Evolutionary conservation across 2,797 vertebrate species (phyloP).

Genomic region (Amazonetta brasiliensis): DNA sequence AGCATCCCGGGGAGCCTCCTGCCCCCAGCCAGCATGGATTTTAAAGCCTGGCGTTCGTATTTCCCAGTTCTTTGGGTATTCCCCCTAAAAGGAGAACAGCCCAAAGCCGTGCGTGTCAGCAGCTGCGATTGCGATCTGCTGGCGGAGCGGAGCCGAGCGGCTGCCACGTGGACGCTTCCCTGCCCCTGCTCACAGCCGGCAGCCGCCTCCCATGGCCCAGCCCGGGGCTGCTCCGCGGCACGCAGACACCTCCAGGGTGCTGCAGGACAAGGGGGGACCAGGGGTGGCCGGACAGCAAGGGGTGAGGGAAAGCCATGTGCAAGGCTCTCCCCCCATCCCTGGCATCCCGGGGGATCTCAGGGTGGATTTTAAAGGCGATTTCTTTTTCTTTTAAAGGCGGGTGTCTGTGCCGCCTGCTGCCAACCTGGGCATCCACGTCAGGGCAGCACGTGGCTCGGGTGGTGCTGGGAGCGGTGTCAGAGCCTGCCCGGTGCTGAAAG

Average conservation of each 20-base stretch:
- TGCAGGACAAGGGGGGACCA: not conserved
- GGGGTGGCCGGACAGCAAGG: rapidly evolving
- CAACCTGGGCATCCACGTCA: not conserved
- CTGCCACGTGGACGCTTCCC: not conserved
- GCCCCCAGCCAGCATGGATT: not conserved
- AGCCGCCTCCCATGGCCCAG: not conserved
- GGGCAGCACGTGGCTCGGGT: not conserved
- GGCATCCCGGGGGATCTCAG: not conserved
- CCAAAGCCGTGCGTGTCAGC: not conserved
- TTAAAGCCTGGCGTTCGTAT: not conserved
- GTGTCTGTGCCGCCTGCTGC: rapidly evolving
- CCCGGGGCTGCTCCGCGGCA: not conserved
- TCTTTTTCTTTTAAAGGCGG: not conserved
- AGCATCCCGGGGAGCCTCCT: not conserved
- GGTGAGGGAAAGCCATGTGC: not conserved
- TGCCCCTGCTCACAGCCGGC: rapidly evolving
- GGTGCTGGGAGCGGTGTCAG: rapidly evolving
- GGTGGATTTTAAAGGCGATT: not conserved
- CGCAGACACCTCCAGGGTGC: rapidly evolving
- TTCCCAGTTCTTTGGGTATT: not conserved
- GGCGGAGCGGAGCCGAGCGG: not conserved
- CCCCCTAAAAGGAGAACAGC: not conserved
- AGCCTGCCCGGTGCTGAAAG: not conserved
- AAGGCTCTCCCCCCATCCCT: not conserved
- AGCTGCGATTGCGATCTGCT: not conserved